phyloP scores from a whole-genome alignment of 2,888 invertebrate genomes.

The Glyphotaelius pellucidus region DNA sequence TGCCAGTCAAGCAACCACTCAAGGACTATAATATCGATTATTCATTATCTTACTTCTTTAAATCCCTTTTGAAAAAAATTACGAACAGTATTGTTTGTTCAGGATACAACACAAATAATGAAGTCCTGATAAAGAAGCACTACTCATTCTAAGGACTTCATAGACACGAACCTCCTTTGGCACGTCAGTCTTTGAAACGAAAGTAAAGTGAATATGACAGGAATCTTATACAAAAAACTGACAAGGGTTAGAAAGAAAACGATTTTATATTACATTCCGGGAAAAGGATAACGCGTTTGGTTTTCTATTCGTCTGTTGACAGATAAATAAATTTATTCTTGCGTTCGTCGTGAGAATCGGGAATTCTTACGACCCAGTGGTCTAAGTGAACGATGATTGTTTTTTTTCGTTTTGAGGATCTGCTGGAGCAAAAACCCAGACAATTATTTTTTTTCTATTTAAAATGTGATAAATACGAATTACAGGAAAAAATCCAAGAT shows the following conservation, averaged over 20 bases:
- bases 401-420: not conserved
- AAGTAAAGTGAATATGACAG: conserved; percentile 30
- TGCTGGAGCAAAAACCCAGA: not conserved
- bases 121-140: not conserved
- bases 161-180: not conserved
- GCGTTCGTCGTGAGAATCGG: not conserved
- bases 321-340: not conserved
- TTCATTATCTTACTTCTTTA: not conserved
- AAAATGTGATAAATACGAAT: no score
- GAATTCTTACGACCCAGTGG: not conserved
- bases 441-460: not conserved
- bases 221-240: conserved; percentile 7
- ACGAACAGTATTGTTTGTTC: not conserved
- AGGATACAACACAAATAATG: not conserved
- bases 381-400: not conserved
- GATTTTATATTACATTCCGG: conserved; percentile 27
- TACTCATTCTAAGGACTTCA: not conserved
- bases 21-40: not conserved
- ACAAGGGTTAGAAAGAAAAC: conserved; percentile 13
- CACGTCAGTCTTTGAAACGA: not conserved
- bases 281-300: conserved; percentile 10
- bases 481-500: no score
- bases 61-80: not conserved
- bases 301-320: conserved; percentile 28
- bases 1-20: no score